phyloP scores from a whole-genome alignment of 2,113 vertebrate species.

The Brevimyrus niger region DNA sequence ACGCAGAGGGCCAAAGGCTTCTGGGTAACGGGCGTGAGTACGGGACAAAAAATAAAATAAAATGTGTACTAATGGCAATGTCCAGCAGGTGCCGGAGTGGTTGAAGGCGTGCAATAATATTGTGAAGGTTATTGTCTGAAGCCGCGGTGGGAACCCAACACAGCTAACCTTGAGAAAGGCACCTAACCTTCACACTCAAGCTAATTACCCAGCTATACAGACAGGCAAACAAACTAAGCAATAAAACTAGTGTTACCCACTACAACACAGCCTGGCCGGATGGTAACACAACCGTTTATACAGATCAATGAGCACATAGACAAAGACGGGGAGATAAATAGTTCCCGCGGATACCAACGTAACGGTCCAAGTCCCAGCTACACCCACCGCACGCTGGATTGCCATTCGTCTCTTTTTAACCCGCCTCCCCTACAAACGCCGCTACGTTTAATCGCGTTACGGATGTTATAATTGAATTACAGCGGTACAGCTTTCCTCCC shows the following conservation, averaged over 20 bases:
- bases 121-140: neutral
- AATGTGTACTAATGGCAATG: neutral
- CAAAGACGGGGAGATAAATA: neutral
- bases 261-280: neutral
- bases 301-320: neutral
- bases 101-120: neutral
- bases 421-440: conserved; percentile 7
- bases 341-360: neutral
- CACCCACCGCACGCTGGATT: neutral
- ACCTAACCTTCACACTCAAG: neutral
- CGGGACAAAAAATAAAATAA: too few relatives aligned
- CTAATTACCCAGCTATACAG: neutral
- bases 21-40: neutral
- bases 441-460: conserved; percentile 34
- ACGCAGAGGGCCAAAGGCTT: neutral
- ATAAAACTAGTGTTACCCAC: neutral
- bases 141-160: neutral
- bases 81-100: neutral
- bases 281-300: neutral
- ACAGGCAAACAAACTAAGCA: neutral
- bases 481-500: conserved; percentile 19
- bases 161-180: neutral
- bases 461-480: conserved; percentile 22
- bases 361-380: neutral
- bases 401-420: neutral